Conservation (phyloP, 2,113 vertebrate genomes). For the Cyphomyrus plagiostoma region DNA sequence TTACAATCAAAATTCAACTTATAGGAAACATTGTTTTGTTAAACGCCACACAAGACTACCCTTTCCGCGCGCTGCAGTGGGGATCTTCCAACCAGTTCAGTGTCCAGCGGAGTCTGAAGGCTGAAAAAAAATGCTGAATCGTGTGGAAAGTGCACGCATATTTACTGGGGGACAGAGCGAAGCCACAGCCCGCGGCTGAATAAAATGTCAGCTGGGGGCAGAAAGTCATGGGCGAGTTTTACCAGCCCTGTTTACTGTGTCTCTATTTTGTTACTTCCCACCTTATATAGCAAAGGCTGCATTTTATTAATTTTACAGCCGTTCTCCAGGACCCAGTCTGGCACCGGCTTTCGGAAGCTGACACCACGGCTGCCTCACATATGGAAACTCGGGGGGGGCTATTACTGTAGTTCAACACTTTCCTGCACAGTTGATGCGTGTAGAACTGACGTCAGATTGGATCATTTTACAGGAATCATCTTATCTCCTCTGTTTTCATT, state of each 20-base stretch:
- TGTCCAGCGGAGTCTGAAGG: neutral
- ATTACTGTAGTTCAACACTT: neutral
- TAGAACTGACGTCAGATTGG: neutral
- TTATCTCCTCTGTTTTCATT: neutral
- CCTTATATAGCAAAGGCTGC: neutral
- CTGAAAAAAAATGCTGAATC: conserved; percentile 15
- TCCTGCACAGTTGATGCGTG: neutral
- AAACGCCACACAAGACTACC: neutral
- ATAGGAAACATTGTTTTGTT: neutral
- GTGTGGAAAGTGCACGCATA: conserved; percentile 49
- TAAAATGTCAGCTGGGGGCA: conserved; percentile 44
- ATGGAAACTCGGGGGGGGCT: neutral
- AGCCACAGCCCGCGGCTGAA: conserved; percentile 39
- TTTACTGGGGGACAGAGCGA: conserved; percentile 42
- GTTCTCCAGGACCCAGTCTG: neutral
- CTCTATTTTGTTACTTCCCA: neutral
- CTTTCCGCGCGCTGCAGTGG: neutral
- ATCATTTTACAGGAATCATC: too few relatives aligned
- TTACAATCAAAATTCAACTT: neutral
- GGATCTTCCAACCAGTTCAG: neutral
- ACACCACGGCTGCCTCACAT: conserved; percentile 4
- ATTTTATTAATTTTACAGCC: neutral
- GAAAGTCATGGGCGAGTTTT: conserved; percentile 11
- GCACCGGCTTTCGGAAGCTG: neutral
- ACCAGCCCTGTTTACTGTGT: conserved; percentile 2